Base-by-base conservation (phyloP, 2,888 invertebrate genomes). In the Liopterus haemorrhoidalis region DNA sequence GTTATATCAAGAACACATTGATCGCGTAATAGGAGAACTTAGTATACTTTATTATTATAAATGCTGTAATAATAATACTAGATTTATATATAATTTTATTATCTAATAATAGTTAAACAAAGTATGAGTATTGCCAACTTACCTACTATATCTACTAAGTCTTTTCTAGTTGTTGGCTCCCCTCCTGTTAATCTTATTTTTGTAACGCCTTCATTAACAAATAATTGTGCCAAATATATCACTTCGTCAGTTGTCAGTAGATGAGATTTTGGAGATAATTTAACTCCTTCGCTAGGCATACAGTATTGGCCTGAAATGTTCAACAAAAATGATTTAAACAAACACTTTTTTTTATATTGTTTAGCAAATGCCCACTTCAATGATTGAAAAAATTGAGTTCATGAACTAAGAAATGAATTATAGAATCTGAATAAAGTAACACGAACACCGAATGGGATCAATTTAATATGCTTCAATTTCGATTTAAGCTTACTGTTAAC, bases 151-250 rank as follows among this genome's bases (percentile, higher is more conserved):
- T 87, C 79, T 2, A 82, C 74, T 43, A 97, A 74, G 70, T 99
- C 97, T 54, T 79, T 76, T 21, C 95, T 76, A 40, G 99, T 78
- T 18, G 95, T 87, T 14, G 97, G 97, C 69, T 99, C 97, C 21
- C 99, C 99, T 46, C 99, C 97, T 2, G 97, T 99, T 47, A 99
- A 75, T 19, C 97, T 76, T 60, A 99, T 82, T 75, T 99, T 99
- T 54, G 76, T 77, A 3, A 99, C 85, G 35, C 97, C 97, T 66
- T 89, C 80, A 47, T 77, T 72, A 4, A 91, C 90, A 72, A 99
- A 95, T 50, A 94, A 71, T 53, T 76, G 72, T 8, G 88, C 85
- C 49, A 96, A 65, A 39, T 77, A 73, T 46, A 86, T 64, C 49
- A 96, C 79, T 75, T 99, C 99, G 32, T 79, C 81, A 4, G 82